Evolutionary conservation across 1,140 invertebrate species (phyloP), one percentile per base, ranked within the genome.

Genomic region (Solenopsis fugax): DNA sequence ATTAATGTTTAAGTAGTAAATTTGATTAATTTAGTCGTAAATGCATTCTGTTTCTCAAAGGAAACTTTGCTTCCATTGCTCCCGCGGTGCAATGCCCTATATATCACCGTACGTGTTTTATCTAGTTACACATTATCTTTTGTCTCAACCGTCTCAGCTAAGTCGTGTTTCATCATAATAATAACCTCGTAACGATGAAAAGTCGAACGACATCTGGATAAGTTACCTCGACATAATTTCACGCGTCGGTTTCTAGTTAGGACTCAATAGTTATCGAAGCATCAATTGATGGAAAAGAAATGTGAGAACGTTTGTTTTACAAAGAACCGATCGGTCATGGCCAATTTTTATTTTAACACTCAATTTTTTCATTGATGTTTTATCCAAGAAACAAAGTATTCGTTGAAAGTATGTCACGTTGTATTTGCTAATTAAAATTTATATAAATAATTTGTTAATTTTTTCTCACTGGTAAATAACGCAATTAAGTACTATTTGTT

Each of bases 141-240:
- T 48, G 41, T 50, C 69, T 73, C 54, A 50, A 16, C 29, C 54
- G 54, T 84, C 56, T 18, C 12, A 60, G n/a, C 41, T 21, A 64
- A 76, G 48, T 73, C 80, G 41, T 24, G 24, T 75, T 75, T 84
- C 69, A 56, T 56, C 52, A 73, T 50, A 60, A 82, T 60, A 82
- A 75, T 50, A 72, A 60, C 69, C 54, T 84, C 41, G 76, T 34
- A 69, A 81, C 65, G 67, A 84, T 84, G 56, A 75, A 84, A 84
- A 84, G 80, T 84, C 69, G 69, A 75, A 84, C n/a, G 54, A 73
- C 69, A 84, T 60, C 54, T 62, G 69, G 9, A 84, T 75, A 84
- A 84, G 80, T 84, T 24, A 81, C 80, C 80, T 84, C 69, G 69
- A 84, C 69, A 84, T 84, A 21, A 84, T 71, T 84, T 84, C 54